Base-by-base conservation (phyloP, 2,113 vertebrate genomes). In the Urocynchramus pylzowi region DNA sequence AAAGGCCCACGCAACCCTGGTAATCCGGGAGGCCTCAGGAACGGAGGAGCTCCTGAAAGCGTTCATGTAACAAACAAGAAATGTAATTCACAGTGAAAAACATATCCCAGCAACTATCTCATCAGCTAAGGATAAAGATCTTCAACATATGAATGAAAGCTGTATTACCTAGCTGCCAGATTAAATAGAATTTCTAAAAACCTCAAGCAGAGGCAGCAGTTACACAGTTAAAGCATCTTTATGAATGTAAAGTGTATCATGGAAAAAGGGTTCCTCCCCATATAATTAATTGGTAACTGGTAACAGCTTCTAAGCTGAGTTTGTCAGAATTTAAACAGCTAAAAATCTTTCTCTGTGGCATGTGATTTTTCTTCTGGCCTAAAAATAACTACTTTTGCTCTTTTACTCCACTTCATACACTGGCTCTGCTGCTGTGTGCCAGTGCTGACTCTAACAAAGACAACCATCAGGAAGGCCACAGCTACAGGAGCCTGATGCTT, bases 1-100 rank as follows among this genome's bases (percentile, higher is more conserved):
- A 99, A 98, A 54, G 99, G 99, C 56, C 99, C 99, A 87, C 99
- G 98, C 42, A 99, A 96, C 12, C 99, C 99, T 61, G 99, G 99
- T 94, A 99, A 98, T 22, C 98, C 99, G 11, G 99, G 99, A 53
- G 99, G 99, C 93, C 99, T 99, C 95, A 99, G 93, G 98, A 99
- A 99, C 0, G 99, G 99, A 96, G 99, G 99, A 59, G 99, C 99
- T 89, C 99, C 99, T 99, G 30, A 75, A 92, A 96, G 50, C 9
- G 52, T 10, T 33, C 24, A 23, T 3, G 33, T 8, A 56, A 68
- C 7, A 91, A 56, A 90, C 70, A 7, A 45, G 27, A 45, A 84
- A 60, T 37, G 49, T 59, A 93, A 63, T 60, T 83, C 8, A 70
- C 7, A 10, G 26, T 24, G 42, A 45, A 70, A n/a, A 95, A 68